These are phyloP conservation scores for Triplophysa siluroides DNA, from an alignment of 2,113 vertebrate species.

Conservation along the genomic window DNA sequence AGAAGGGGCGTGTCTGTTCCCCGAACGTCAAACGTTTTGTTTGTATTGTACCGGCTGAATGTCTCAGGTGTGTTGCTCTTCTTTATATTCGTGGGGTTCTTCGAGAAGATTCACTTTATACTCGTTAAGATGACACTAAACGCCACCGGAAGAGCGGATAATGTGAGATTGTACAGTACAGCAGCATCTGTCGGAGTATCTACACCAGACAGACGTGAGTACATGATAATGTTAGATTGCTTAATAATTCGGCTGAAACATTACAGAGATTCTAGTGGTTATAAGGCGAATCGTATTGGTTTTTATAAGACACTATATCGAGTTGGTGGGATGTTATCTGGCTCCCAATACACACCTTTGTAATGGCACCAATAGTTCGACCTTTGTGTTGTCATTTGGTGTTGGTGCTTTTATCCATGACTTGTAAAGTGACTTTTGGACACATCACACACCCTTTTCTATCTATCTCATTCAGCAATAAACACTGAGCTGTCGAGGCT, in stretches of 20 bases:
- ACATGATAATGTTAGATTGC: background rate
- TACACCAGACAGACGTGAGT: slow-evolving; percentile 11
- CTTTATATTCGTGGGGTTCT: background rate
- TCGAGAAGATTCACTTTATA: background rate
- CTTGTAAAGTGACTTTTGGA: too few species aligned
- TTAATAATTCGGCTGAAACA: too few species aligned
- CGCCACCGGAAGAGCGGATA: background rate
- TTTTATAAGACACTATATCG: too few species aligned
- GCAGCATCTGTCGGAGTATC: background rate
- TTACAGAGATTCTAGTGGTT: too few species aligned
- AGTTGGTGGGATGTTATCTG: too few species aligned
- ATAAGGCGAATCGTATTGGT: too few species aligned
- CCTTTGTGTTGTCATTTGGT: too few species aligned
- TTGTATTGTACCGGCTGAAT: background rate
- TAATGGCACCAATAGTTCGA: too few species aligned
- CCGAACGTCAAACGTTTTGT: background rate
- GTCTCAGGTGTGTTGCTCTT: too few species aligned
- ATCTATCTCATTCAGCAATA: background rate
- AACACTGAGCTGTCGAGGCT: slow-evolving; percentile 5
- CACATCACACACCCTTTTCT: too few species aligned
- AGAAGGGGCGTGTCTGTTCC: background rate
- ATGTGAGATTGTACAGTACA: background rate
- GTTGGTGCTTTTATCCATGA: too few species aligned
- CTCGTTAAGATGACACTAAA: slow-evolving; percentile 2
- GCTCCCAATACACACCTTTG: too few species aligned